Conservation (phyloP, 2,797 vertebrate genomes). For the Moxostoma hubbsi region DNA sequence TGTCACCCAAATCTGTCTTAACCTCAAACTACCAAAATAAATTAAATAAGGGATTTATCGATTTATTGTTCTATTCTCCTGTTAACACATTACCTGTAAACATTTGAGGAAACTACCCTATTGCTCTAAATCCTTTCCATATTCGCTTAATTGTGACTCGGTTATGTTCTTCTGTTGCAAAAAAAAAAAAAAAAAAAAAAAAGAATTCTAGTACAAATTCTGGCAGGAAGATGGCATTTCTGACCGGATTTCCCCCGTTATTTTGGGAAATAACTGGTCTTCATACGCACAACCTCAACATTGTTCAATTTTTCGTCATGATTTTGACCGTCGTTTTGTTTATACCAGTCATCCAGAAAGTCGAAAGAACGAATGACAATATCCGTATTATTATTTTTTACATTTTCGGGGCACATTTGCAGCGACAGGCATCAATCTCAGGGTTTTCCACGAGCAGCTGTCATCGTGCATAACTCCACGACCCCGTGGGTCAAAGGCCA, state of each 20-base stretch:
- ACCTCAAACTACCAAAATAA: background rate
- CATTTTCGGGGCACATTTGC: slow-evolving; percentile 2
- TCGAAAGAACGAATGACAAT: background rate
- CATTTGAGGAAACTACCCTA: background rate
- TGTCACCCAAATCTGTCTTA: background rate
- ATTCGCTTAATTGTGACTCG: background rate
- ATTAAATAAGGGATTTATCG: background rate
- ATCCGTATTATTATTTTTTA: background rate
- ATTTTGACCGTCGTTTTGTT: background rate
- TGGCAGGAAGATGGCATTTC: background rate
- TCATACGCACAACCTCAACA: background rate
- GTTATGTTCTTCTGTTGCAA: background rate
- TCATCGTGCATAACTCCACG: slow-evolving; percentile 72
- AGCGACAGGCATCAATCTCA: slow-evolving; percentile 24
- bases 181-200: too few species aligned
- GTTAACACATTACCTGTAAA: background rate
- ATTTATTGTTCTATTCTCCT: background rate
- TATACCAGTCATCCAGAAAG: background rate
- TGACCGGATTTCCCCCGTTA: background rate
- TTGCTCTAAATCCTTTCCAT: background rate
- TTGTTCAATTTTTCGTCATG: background rate
- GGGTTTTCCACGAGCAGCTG: slow-evolving; percentile 56
- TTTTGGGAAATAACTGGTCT: background rate
- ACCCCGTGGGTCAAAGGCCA: slow-evolving; percentile 79
- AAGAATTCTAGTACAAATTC: too few species aligned